phyloP scores from a whole-genome alignment of 2,797 vertebrate species.

The Ispidina lecontei region DNA sequence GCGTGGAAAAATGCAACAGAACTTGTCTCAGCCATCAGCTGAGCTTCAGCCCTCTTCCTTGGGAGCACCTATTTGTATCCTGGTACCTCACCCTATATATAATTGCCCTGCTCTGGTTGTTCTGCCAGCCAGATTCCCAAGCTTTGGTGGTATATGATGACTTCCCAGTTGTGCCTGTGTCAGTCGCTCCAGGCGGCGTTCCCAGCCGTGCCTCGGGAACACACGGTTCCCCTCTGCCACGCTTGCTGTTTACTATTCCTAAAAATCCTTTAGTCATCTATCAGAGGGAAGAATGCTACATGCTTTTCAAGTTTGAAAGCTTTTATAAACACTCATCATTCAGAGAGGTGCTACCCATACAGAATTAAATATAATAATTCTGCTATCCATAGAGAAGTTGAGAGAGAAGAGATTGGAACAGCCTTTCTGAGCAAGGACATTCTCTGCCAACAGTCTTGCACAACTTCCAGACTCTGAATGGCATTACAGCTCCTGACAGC shows the following conservation, averaged over 20 bases:
- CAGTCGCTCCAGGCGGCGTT: background rate
- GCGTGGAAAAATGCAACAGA: background rate
- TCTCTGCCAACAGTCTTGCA: background rate
- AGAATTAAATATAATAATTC: conserved; percentile 39
- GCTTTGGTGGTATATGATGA: background rate
- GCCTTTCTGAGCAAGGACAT: background rate
- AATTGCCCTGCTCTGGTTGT: background rate
- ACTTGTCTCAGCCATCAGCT: background rate
- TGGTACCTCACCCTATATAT: background rate
- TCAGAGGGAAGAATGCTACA: conserved; percentile 19
- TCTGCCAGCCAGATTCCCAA: conserved; percentile 9
- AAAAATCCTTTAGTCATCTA: conserved; percentile 18
- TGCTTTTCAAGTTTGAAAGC: conserved; percentile 35
- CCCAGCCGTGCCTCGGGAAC: background rate
- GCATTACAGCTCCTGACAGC: background rate
- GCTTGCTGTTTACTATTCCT: background rate
- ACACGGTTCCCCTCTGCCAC: background rate
- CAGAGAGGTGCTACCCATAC: background rate
- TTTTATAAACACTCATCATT: conserved; percentile 27
- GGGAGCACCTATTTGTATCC: background rate
- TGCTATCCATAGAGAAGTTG: background rate
- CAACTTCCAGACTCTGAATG: background rate
- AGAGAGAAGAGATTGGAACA: background rate
- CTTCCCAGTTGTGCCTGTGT: background rate
- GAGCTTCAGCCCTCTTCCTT: background rate